Evolutionary conservation across 2,888 invertebrate genomes (phyloP), one percentile per base, ranked within the genome.

Genomic region (Crematogaster levior): DNA sequence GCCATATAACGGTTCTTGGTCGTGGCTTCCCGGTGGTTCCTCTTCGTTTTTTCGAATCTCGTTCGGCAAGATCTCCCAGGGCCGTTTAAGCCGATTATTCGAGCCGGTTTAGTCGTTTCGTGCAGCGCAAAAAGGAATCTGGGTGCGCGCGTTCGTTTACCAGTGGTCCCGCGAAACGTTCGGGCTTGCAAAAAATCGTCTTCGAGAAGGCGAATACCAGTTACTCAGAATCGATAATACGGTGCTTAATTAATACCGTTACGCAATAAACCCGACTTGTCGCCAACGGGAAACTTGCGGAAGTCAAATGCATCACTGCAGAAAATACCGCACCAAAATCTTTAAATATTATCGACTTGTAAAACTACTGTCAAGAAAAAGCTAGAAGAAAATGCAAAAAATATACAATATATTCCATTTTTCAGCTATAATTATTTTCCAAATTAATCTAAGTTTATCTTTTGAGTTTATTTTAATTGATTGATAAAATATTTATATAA

Each of bases 61-160:
- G 84, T 84, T 81, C 53, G 82, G 72, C 84, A 46, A 61, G 75
- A 88, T 83, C 51, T 79, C 82, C 12, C 58, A 48, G 24, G 80
- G 68, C 82, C 86, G 80, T 90, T 89, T 86, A 88, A 90, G 84
- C 82, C 82, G 90, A 89, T 90, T 86, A 88, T 88, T 89, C 85
- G 65, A 37, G 70, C 48, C 73, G 63, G 58, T 61, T 74, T 72
- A 40, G 10, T 30, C 77, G 27, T 24, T 65, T 75, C 72, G 56
- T 34, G 24, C 61, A 27, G 9, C 60, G 51, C 30, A 81, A 87
- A 89, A 12, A 89, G 81, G 18, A 46, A 72, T 15, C 34, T 37
- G 51, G 15, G 15, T 43, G 37, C 18, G 15, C 43, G 60, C 53
- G 37, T 34, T 18, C 18, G 15, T 10, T 24, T 43, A 66, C 37